phyloP scores from a whole-genome alignment of 2,113 vertebrate species.

The Pomatostomus ruficeps region DNA sequence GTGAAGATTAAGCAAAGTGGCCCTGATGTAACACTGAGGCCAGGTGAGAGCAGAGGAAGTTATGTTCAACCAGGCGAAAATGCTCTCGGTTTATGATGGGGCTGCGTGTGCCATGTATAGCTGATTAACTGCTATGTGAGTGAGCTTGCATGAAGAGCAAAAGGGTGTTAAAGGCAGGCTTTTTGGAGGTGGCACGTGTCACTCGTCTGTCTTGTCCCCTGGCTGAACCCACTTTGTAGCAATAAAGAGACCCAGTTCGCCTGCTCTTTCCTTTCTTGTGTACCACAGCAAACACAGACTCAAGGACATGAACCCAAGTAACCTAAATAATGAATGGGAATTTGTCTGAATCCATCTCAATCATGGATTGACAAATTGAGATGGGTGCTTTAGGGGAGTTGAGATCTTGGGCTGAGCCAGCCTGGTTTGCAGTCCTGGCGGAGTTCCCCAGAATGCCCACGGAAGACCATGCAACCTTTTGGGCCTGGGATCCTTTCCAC shows the following conservation, averaged over 20 bases:
- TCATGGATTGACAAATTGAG: no score
- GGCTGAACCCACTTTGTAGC: background rate
- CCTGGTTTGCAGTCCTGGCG: no score
- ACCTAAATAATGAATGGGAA: background rate
- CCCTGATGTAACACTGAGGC: background rate
- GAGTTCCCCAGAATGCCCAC: background rate
- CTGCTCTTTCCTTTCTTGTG: background rate
- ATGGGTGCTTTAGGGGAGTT: accelerated
- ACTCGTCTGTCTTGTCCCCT: background rate
- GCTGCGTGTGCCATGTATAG: background rate
- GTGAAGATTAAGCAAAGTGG: background rate
- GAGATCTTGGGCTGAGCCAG: background rate
- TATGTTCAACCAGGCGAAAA: background rate
- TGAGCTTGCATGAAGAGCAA: background rate
- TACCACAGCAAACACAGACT: accelerated
- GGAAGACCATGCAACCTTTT: background rate
- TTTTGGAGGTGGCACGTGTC: background rate
- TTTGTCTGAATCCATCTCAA: background rate
- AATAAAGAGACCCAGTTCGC: background rate
- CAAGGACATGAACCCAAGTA: background rate
- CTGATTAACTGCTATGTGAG: background rate
- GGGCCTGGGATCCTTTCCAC: accelerated
- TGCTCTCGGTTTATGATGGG: background rate
- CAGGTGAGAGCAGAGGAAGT: conserved; percentile 30
- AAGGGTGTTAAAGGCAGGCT: background rate